phyloP scores from a whole-genome alignment of 2,113 vertebrate species.

The Tiliqua scincoides region DNA sequence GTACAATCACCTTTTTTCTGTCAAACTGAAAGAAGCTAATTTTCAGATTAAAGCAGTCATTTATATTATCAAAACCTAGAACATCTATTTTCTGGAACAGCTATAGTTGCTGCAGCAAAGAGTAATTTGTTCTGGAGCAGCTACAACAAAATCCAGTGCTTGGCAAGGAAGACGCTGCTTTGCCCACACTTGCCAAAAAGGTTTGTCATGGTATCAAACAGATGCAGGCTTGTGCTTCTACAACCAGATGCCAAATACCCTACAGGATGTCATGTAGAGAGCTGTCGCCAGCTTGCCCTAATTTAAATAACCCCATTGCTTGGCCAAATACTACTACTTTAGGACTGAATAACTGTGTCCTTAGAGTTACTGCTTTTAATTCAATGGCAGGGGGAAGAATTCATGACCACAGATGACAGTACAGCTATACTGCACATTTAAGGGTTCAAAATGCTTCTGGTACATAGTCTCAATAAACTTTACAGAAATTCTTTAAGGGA shows the following conservation, averaged over 20 bases:
- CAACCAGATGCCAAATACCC: neutral
- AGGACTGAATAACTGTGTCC: neutral
- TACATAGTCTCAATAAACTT: neutral
- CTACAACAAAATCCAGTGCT: neutral
- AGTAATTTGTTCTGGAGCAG: neutral
- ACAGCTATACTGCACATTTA: neutral
- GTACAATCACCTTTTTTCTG: neutral
- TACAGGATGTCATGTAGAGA: neutral
- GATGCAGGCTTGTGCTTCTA: neutral
- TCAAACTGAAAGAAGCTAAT: neutral
- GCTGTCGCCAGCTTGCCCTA: neutral
- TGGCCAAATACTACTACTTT: neutral
- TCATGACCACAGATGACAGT: neutral
- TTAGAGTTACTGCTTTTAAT: neutral
- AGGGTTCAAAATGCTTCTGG: neutral
- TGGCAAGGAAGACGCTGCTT: neutral
- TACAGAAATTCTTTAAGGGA: neutral
- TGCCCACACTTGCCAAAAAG: neutral
- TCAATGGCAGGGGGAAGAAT: neutral
- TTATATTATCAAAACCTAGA: too few relatives aligned
- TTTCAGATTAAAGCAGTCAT: neutral
- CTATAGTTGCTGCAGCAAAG: neutral
- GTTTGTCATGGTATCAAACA: neutral
- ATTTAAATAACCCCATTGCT: neutral
- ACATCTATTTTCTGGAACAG: neutral